Evolutionary conservation across 2,888 invertebrate genomes (phyloP).

Genomic region (Psylliodes chrysocephalus): DNA sequence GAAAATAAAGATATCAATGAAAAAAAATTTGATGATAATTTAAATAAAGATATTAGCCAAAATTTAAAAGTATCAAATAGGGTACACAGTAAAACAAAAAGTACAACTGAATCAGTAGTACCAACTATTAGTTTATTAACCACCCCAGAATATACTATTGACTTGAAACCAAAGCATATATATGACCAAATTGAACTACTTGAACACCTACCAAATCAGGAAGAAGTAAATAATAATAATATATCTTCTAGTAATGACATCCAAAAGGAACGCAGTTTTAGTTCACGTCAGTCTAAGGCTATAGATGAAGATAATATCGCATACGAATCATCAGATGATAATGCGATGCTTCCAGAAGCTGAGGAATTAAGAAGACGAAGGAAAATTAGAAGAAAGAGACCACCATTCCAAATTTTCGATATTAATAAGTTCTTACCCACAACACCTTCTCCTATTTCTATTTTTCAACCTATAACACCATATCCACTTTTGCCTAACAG

Average conservation of each 20-base stretch:
- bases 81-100: background rate
- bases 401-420: conserved; percentile 44
- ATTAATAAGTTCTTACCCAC: conserved; percentile 40
- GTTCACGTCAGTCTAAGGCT: background rate
- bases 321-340: conserved; percentile 8
- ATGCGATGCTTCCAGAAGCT: conserved; percentile 36
- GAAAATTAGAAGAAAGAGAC: conserved; percentile 37
- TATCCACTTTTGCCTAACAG: background rate
- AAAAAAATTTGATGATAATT: background rate
- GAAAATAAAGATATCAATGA: background rate
- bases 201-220: conserved; percentile 47
- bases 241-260: background rate
- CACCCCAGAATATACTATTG: conserved; percentile 54
- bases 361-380: conserved; percentile 34
- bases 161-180: conserved; percentile 55
- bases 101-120: background rate
- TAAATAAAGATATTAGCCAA: background rate
- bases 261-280: background rate
- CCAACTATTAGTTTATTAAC: conserved; percentile 50
- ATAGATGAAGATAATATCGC: conserved; percentile 8
- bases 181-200: conserved; percentile 57
- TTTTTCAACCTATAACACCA: background rate
- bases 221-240: background rate
- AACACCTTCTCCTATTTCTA: conserved; percentile 10
- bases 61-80: background rate